Percentiles rank a stretch among this genome's conserved stretches.
Conservation (phyloP, 2,888 invertebrate species). For the Lycaena phlaeas region DNA sequence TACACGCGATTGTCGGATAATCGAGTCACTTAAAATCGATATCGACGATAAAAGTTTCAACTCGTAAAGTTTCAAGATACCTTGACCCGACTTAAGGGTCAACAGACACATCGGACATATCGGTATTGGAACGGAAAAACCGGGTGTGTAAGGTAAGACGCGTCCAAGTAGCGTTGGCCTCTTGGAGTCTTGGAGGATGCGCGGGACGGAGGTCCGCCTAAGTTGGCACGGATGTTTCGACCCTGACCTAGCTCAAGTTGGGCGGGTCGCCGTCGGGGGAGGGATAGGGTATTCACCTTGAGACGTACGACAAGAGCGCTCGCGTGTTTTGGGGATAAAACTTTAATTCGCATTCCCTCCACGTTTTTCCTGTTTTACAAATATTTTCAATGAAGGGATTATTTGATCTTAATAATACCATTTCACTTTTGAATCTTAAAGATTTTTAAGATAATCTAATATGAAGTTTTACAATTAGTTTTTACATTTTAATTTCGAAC, state of each 20-base stretch:
- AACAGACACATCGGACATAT: conserved; percentile 43
- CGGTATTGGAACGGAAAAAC: conserved; percentile 66
- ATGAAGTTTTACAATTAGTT: too few relatives aligned
- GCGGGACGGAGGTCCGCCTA: conserved; percentile 31
- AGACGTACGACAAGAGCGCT: conserved; percentile 44
- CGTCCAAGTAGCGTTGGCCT: conserved; percentile 29
- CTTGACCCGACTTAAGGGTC: conserved; percentile 55
- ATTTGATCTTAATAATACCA: too few relatives aligned
- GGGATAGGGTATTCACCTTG: conserved; percentile 67
- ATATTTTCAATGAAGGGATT: too few relatives aligned
- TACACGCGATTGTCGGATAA: too few relatives aligned
- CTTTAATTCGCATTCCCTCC: conserved; percentile 14
- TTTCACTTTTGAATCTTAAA: too few relatives aligned
- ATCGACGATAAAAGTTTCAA: not conserved
- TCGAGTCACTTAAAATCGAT: too few relatives aligned
- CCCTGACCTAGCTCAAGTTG: conserved; percentile 68
- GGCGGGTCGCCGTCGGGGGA: conserved; percentile 63
- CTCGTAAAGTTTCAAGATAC: conserved; percentile 19
- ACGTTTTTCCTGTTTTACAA: conserved; percentile 11
- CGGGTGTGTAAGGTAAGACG: conserved; percentile 41
- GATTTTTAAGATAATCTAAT: too few relatives aligned
- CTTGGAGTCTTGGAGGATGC: conserved; percentile 17
- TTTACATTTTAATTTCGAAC: too few relatives aligned
- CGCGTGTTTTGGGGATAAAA: conserved; percentile 27
- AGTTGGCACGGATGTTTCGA: conserved; percentile 46